phyloP scores from a whole-genome alignment of 2,113 vertebrate genomes.

The Notiomystis cincta region DNA sequence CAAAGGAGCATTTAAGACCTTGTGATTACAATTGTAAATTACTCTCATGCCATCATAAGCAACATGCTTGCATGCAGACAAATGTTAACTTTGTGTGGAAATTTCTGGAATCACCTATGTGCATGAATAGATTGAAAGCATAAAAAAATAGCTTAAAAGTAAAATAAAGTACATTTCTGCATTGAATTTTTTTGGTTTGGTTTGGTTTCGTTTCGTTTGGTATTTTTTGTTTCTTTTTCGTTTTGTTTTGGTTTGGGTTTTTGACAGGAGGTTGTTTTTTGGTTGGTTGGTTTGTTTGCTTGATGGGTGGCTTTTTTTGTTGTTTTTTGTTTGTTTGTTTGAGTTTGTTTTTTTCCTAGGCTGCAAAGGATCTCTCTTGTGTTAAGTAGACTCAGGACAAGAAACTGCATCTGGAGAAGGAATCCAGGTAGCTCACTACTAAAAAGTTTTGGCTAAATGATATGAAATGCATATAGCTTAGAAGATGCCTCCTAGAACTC shows the following conservation, averaged over 20 bases:
- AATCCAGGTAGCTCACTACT: accelerated
- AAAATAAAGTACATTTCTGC: background rate
- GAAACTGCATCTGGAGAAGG: background rate
- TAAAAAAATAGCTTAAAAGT: background rate
- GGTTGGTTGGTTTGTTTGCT: background rate
- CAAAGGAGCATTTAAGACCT: background rate
- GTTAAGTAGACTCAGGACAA: background rate
- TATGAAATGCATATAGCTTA: background rate
- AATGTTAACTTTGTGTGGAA: background rate
- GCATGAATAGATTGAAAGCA: background rate
- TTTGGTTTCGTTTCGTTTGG: too few relatives aligned
- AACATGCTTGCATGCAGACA: background rate
- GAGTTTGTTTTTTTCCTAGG: background rate
- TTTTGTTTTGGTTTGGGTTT: background rate
- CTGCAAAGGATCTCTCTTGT: background rate
- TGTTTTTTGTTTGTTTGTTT: background rate
- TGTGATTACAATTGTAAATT: background rate
- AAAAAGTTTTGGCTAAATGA: background rate
- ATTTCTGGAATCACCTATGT: background rate
- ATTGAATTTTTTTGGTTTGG: background rate
- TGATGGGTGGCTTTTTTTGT: background rate
- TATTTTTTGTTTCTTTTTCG: too few relatives aligned
- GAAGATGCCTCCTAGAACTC: background rate
- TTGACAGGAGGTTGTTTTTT: background rate
- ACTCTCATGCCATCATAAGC: background rate